phyloP scores from a whole-genome alignment of 2,797 vertebrate species.

The Psittacula echo region DNA sequence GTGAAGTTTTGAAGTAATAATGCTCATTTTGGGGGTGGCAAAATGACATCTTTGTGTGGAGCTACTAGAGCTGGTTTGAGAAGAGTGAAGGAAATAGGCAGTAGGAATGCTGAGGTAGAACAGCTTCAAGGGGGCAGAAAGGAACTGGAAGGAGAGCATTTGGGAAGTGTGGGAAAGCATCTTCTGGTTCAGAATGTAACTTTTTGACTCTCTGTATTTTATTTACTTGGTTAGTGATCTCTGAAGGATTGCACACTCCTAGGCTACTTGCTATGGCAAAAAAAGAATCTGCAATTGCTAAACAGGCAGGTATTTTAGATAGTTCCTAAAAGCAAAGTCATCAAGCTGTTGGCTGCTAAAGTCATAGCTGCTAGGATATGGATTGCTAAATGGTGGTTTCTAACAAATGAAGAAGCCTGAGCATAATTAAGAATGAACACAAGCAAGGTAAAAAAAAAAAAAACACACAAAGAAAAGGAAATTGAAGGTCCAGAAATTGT shows the following conservation, averaged over 20 bases:
- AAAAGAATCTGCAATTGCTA: neutral
- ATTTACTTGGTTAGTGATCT: neutral
- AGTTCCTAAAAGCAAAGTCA: neutral
- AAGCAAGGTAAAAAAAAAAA: neutral
- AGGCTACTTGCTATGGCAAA: neutral
- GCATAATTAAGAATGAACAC: neutral
- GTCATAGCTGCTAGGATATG: neutral
- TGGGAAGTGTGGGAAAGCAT: neutral
- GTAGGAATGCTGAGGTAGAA: neutral
- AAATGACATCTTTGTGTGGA: neutral
- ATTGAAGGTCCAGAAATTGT: neutral
- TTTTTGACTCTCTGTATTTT: neutral
- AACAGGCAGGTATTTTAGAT: neutral
- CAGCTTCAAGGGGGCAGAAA: neutral
- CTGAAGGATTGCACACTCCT: neutral
- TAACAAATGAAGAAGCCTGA: neutral
- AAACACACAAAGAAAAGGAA: neutral
- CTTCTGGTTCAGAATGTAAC: neutral
- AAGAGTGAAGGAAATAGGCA: neutral
- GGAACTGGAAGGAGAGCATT: neutral
- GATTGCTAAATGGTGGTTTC: neutral
- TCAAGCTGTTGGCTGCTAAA: neutral
- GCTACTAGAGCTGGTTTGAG: neutral
- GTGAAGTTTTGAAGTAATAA: neutral
- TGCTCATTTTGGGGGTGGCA: neutral